Percentiles rank a stretch among this genome's conserved stretches.
These are phyloP conservation scores for Daktulosphaira vitifoliae DNA, from an alignment of 1,140 invertebrate species.

Conservation along the genomic window DNA sequence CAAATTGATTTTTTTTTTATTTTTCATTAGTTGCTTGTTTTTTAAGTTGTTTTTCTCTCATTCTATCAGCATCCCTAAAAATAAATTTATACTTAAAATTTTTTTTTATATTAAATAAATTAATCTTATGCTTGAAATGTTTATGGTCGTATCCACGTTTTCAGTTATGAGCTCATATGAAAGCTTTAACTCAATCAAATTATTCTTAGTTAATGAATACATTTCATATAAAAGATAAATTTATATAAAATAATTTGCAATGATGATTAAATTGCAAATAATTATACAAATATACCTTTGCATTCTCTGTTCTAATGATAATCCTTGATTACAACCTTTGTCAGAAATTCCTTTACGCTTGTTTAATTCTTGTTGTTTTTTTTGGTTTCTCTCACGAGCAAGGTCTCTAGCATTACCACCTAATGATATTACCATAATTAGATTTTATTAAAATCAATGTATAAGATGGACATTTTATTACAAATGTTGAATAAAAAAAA, in stretches of 20 bases:
- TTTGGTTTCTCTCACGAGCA: conserved; percentile 69
- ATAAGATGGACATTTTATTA: conserved; percentile 4
- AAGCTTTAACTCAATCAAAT: no score
- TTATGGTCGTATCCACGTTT: no score
- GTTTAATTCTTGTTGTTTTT: conserved; percentile 60
- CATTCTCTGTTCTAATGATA: conserved; percentile 68
- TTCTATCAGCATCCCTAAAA: conserved; percentile 66
- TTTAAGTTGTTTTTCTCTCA: conserved; percentile 64
- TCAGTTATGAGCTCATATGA: no score
- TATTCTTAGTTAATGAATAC: no score
- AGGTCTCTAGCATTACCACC: conserved; percentile 80
- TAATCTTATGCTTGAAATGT: no score
- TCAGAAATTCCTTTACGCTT: conserved; percentile 55
- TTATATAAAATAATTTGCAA: no score
- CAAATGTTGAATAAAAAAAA: neutral
- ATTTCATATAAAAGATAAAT: no score
- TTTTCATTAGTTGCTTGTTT: conserved; percentile 31
- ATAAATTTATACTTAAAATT: neutral
- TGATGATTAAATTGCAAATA: no score
- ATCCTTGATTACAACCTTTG: conserved; percentile 56
- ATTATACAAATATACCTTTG: conserved; percentile 65
- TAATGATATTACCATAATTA: conserved; percentile 42
- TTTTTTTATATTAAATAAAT: neutral
- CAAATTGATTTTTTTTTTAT: no score
- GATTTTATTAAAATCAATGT: neutral